Conservation (phyloP, 1,140 invertebrate species). For the Drosophila auraria region DNA sequence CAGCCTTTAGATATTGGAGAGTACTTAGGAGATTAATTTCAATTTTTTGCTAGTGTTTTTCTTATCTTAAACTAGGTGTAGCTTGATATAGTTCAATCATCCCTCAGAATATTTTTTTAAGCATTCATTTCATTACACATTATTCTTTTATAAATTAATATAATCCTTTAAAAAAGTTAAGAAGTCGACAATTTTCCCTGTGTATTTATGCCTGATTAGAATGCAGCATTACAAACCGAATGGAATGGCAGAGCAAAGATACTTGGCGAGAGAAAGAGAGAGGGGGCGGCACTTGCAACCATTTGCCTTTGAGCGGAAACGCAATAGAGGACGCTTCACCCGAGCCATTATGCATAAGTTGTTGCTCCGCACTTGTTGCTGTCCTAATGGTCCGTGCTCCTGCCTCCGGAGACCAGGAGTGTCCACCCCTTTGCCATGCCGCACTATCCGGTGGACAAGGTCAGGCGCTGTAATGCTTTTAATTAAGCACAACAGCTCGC, state of each 20-base stretch:
- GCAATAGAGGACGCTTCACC: conserved; percentile 41
- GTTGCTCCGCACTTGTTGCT: conserved; percentile 44
- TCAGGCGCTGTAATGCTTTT: conserved; percentile 67
- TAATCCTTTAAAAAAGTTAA: background rate
- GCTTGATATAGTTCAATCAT: no score
- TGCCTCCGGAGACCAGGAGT: conserved; percentile 22
- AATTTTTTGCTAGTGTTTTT: no score
- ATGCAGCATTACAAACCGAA: conserved; percentile 14
- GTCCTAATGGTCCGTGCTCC: conserved; percentile 24
- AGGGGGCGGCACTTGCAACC: conserved; percentile 19
- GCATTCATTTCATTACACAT: no score
- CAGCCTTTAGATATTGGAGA: no score
- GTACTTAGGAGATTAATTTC: no score
- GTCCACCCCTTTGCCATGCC: conserved; percentile 29
- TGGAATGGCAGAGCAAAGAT: conserved; percentile 29
- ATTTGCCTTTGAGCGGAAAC: conserved; percentile 50
- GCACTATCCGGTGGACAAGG: conserved; percentile 32
- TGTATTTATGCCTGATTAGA: conserved; percentile 52
- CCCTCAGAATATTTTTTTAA: no score
- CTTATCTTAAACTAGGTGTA: no score
- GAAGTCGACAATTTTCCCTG: background rate
- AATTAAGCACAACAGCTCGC: conserved; percentile 51
- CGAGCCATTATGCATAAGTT: conserved; percentile 47
- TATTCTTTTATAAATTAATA: no score
- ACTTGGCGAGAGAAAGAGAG: background rate